These are phyloP conservation scores for Palaemon carinicauda DNA, from an alignment of 1,140 invertebrate species.

Conservation along the genomic window DNA sequence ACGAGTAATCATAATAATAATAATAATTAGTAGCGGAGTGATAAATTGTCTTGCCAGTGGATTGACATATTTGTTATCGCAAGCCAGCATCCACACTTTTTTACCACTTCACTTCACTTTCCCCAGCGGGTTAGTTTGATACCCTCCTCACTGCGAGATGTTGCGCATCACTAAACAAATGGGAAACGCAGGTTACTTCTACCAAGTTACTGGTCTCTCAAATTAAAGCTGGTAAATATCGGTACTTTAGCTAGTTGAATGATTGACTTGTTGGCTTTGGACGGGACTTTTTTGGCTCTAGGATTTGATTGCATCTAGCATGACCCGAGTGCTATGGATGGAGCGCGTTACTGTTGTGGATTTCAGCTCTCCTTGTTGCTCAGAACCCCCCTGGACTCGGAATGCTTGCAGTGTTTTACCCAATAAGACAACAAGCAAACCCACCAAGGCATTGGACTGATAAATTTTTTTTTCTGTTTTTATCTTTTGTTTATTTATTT, in stretches of 20 bases:
- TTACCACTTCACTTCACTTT: conserved; percentile 46
- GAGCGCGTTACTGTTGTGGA: conserved; percentile 43
- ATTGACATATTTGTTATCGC: conserved; percentile 48
- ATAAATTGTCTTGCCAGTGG: conserved; percentile 50
- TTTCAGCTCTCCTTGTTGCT: conserved; percentile 40
- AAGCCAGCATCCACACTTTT: conserved; percentile 47
- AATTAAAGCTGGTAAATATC: conserved; percentile 49
- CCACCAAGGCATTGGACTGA: conserved; percentile 54
- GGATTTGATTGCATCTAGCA: conserved; percentile 50
- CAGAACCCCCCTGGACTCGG: conserved; percentile 45
- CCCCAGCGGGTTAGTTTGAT: conserved; percentile 53
- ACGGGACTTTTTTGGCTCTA: conserved; percentile 46
- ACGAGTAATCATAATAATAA: conserved; percentile 45
- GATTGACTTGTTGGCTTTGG: conserved; percentile 53
- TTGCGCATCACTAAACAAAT: conserved; percentile 37
- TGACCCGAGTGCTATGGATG: conserved; percentile 49
- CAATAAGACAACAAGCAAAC: conserved; percentile 56
- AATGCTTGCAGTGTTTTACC: conserved; percentile 49
- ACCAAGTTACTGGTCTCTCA: conserved; percentile 41
- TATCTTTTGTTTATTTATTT: too few relatives aligned
- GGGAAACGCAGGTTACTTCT: conserved; percentile 37
- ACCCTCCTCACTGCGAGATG: conserved; percentile 27
- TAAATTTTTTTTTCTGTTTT: background rate
- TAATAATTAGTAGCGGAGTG: conserved; percentile 47
- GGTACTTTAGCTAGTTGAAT: conserved; percentile 48